Conservation (phyloP, 2,113 vertebrate genomes). For the Nestor notabilis region DNA sequence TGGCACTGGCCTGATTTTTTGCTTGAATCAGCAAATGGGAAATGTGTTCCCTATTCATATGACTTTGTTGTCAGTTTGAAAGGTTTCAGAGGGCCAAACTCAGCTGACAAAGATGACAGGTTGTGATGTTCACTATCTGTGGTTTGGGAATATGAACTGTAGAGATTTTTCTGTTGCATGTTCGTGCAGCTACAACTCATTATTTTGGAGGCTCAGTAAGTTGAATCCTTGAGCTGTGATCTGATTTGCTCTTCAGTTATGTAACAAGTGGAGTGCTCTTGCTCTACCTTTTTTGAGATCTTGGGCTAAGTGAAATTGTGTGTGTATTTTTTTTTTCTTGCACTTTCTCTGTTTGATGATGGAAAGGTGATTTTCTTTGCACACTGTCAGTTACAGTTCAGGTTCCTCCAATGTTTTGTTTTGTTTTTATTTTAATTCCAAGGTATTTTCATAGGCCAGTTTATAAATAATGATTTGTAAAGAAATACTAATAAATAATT, state of each 20-base stretch:
- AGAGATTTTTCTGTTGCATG: background rate
- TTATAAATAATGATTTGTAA: background rate
- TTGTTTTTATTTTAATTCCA: background rate
- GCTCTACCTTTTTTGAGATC: background rate
- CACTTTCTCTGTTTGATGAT: background rate
- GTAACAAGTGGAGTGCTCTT: background rate
- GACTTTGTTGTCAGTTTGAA: conserved; percentile 7
- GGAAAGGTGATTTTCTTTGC: background rate
- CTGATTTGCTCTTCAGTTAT: background rate
- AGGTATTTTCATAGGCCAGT: background rate
- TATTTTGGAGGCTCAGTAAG: background rate
- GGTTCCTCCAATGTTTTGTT: background rate
- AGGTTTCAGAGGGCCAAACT: background rate
- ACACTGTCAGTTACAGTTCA: background rate
- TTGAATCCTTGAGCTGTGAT: background rate
- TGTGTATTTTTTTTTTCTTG: background rate
- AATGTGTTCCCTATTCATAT: conserved; percentile 3
- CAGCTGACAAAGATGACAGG: background rate
- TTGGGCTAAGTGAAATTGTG: background rate
- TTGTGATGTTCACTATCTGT: background rate
- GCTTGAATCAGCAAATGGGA: conserved; percentile 32
- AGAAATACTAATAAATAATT: background rate
- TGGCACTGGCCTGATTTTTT: conserved; percentile 24
- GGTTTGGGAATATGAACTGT: background rate
- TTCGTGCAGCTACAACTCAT: background rate